Conservation (phyloP, 2,113 vertebrate species). For the Colistium nudipinnis region DNA sequence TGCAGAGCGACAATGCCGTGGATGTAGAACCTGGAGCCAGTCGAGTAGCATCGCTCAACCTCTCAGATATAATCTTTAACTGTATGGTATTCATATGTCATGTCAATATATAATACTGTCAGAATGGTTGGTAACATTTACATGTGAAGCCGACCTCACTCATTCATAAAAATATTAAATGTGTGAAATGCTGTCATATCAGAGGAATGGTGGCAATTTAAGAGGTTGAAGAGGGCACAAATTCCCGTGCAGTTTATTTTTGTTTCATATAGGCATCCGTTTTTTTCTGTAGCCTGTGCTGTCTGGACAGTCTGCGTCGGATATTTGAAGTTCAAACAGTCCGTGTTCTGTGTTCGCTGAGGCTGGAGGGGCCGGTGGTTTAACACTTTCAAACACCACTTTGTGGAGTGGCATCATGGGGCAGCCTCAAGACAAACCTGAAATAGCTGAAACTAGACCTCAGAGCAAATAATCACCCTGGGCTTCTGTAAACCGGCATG, state of each 20-base stretch:
- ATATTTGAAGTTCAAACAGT: constrained; percentile 71
- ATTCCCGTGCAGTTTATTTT: constrained; percentile 29
- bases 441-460: constrained; percentile 77
- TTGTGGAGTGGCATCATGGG: constrained; percentile 45
- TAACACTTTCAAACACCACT: constrained; percentile 75
- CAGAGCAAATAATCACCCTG: constrained; percentile 75
- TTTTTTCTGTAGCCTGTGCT: constrained; percentile 32
- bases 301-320: constrained; percentile 61
- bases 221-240: constrained; percentile 31
- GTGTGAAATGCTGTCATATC: constrained; percentile 19
- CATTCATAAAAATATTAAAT: constrained; percentile 30
- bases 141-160: constrained; percentile 16
- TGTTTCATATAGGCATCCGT: constrained; percentile 18
- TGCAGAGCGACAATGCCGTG: constrained; percentile 29
- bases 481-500: constrained; percentile 73
- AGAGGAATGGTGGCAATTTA: constrained; percentile 10
- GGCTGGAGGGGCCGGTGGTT: constrained; percentile 48
- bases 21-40: constrained; percentile 58
- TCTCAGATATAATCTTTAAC: constrained; percentile 25
- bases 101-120: not conserved
- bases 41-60: constrained; percentile 20
- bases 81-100: constrained; percentile 1
- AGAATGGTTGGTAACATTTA: not conserved
- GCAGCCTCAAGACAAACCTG: constrained; percentile 60
- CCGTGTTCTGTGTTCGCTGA: constrained; percentile 43